Base-by-base conservation (phyloP, 2,797 vertebrate species). In the Nothura maculosa region DNA sequence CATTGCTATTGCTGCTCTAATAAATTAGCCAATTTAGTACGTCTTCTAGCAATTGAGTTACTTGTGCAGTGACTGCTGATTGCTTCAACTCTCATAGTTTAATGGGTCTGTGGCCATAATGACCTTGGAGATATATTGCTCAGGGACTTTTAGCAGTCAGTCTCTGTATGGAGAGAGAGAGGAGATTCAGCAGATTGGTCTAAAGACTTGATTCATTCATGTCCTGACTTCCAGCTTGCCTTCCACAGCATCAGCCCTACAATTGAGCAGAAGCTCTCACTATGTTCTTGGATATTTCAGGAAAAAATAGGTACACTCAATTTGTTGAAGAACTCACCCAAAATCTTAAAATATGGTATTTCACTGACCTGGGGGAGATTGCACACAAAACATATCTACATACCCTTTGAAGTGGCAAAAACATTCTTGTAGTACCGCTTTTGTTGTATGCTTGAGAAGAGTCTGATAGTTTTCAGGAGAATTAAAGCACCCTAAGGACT, bases 181-280 rank as follows among this genome's bases (percentile, higher is more conserved):
- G 47, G 47, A 86, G 80, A 88, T 43, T 90, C 91, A 84, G 80
- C 85, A 95, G 45, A 13, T 52, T 36, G 68, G 25, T 40, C 32
- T 40, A 83, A 91, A 75, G 55, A 66, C 38, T 77, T 13, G 42
- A 7, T 40, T 58, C 67, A 66, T 18, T 48, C 28, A 3, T 34
- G 4, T 91, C 78, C 27, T 80, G 70, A 77, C 13, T 40, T 60
- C 34, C 20, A 8, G 19, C 81, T 80, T 90, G 18, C 14, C 13
- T 81, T 81, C 80, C 75, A 18, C 5, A 38, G 32, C 25, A 8
- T 22, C 32, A 45, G 20, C 12, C 22, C n/a, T 54, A 4, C 6
- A 21, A 18, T 61, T 72, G 34, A 82, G 54, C 47, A 1, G 4
- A 92, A 79, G 19, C 20, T 47, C 21, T 32, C 63, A 17, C 17